Evolutionary conservation across 2,113 vertebrate species (phyloP), one percentile per base, ranked within the genome.

Genomic region (Malurus alboscapulatus): DNA sequence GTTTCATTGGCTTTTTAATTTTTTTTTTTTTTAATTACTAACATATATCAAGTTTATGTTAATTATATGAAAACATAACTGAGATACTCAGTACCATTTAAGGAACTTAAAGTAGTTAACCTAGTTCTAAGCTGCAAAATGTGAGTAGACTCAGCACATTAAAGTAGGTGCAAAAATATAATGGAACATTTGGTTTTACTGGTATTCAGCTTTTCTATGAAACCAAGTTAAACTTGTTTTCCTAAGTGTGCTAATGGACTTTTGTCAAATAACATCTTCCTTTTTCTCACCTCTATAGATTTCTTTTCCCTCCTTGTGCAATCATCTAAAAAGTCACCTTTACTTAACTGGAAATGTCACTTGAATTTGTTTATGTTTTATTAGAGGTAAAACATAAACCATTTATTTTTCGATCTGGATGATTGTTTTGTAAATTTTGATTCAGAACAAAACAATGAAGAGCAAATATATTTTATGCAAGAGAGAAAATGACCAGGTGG

Each of bases 41-140:
- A 94, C 79, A 94, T 97, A 96, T 77, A 97, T 97, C 97, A 97
- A 91, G 61, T 96, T 97, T 97, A 96, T 96, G 94, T 97, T 98
- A 98, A 97, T 96, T 97, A 94, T 96, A 91, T 90, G 92, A 96
- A 97, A 97, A 97, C 17, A 21, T 90, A 95, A 95, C 69, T 89
- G 93, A 97, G 95, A 97, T 95, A 93, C 95, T 97, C 94, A 93
- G 95, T 96, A 97, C 90, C 90, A 94, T 96, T 97, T 97, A 97
- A 94, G 63, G 92, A 97, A 95, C 77, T 94, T 92, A 66, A 96
- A 96, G 77, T 84, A 93, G 90, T 96, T 98, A 97, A 97, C 96
- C 94, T 93, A 95, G 59, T 96, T 97, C 63, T 96, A 84, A 93
- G 62, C 69, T 94, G 77, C 91, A 95, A 95, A 96, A 94, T 97